Evolutionary conservation across 2,888 invertebrate genomes (phyloP).

Genomic region (Agonopterix heracliana): DNA sequence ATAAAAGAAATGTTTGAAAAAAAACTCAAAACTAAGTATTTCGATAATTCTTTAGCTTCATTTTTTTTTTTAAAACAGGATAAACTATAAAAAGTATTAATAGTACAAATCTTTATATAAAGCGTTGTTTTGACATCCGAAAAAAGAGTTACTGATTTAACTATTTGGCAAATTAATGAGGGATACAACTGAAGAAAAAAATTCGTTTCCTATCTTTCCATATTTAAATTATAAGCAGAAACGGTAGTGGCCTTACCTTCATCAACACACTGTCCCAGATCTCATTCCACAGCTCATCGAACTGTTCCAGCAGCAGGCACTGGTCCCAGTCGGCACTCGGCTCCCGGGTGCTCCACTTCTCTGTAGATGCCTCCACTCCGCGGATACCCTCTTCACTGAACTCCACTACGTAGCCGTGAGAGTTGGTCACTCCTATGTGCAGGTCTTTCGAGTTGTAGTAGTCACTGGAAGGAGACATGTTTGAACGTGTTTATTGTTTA

Average conservation of each 20-base stretch:
- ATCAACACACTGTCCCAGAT: slow-evolving; percentile 84
- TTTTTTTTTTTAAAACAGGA: too few species aligned
- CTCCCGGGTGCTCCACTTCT: slow-evolving; percentile 76
- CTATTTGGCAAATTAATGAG: too few species aligned
- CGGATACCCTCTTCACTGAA: slow-evolving; percentile 88
- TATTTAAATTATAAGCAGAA: too few species aligned
- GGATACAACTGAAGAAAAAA: too few species aligned
- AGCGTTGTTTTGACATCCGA: too few species aligned
- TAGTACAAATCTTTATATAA: too few species aligned
- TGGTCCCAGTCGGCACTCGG: slow-evolving; percentile 82
- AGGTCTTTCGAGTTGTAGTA: slow-evolving; percentile 89
- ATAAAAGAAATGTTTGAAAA: too few species aligned
- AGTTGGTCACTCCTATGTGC: slow-evolving; percentile 93
- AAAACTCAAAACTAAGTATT: too few species aligned
- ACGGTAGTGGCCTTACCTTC: slow-evolving; percentile 58
- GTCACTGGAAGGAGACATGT: slow-evolving; percentile 76
- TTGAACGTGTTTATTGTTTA: slow-evolving; percentile 1
- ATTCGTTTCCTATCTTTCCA: too few species aligned
- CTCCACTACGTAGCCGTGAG: slow-evolving; percentile 86
- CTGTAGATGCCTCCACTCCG: slow-evolving; percentile 70
- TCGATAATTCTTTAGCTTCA: too few species aligned
- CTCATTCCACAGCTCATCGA: slow-evolving; percentile 82
- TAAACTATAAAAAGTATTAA: too few species aligned
- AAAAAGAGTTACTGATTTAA: too few species aligned
- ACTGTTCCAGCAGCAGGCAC: slow-evolving; percentile 81